Conservation (phyloP, 2,888 invertebrate species). For the Actias luna region DNA sequence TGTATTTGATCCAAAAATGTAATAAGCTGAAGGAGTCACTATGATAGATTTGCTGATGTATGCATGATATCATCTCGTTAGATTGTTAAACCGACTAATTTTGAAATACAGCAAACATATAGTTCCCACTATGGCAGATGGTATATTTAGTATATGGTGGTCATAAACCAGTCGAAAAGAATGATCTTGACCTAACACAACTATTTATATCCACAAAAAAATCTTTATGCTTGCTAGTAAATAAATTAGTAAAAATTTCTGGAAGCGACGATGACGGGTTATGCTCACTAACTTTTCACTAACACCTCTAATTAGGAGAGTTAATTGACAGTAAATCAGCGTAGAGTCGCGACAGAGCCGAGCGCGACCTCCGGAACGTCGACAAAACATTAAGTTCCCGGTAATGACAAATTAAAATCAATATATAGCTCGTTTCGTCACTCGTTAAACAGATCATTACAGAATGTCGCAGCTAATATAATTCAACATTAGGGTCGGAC, state of each 20-base stretch:
- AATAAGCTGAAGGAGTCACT: too few species aligned
- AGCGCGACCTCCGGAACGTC: neutral
- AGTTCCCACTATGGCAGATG: too few species aligned
- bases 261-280: neutral
- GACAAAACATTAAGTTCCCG: neutral
- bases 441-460: constrained; percentile 1
- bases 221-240: too few species aligned
- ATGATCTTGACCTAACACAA: too few species aligned
- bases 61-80: too few species aligned
- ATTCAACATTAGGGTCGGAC: neutral
- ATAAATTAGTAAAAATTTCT: neutral
- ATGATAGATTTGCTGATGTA: too few species aligned
- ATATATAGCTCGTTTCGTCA: neutral
- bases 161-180: too few species aligned
- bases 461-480: neutral
- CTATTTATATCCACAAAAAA: too few species aligned
- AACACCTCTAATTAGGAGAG: neutral
- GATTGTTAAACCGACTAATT: too few species aligned
- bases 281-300: neutral
- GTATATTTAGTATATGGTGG: too few species aligned
- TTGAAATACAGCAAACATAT: too few species aligned
- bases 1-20: too few species aligned
- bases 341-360: neutral
- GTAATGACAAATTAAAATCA: constrained; percentile 6
- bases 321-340: neutral